phyloP scores from a whole-genome alignment of 2,888 invertebrate species.

The Chalcis sispes region DNA sequence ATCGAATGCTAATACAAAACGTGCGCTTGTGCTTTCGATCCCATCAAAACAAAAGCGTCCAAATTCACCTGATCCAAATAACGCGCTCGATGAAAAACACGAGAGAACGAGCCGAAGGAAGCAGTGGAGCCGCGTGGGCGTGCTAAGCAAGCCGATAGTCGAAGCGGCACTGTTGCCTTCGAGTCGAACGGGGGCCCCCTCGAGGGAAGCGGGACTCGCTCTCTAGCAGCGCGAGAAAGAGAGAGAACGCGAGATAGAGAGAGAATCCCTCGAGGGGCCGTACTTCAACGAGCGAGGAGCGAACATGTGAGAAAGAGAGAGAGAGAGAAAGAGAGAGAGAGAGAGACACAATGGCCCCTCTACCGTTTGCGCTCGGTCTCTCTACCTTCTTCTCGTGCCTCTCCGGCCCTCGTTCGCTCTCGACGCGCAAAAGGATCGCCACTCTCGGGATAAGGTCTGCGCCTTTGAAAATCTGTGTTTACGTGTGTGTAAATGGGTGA shows the following conservation, averaged over 20 bases:
- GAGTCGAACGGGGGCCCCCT: constrained; percentile 55
- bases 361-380: constrained; percentile 10
- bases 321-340: constrained; percentile 60
- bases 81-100: background rate
- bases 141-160: constrained; percentile 62
- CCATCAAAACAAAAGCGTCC: too few species aligned
- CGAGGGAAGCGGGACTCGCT: background rate
- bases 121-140: constrained; percentile 54
- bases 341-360: constrained; percentile 64
- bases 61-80: background rate
- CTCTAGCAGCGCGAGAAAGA: background rate
- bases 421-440: constrained; percentile 59
- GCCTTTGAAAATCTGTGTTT: background rate
- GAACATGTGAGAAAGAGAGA: constrained; percentile 17
- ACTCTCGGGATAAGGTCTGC: constrained; percentile 27
- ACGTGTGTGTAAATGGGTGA: background rate
- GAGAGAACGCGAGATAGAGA: constrained; percentile 15
- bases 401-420: too few species aligned
- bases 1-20: too few species aligned
- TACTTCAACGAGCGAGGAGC: background rate
- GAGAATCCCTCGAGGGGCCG: constrained; percentile 42
- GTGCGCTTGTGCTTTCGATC: too few species aligned
- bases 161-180: constrained; percentile 61
- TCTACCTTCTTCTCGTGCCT: too few species aligned
- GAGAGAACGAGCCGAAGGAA: background rate